Evolutionary conservation across 2,113 vertebrate genomes (phyloP).

Genomic region (Mixornis gularis): DNA sequence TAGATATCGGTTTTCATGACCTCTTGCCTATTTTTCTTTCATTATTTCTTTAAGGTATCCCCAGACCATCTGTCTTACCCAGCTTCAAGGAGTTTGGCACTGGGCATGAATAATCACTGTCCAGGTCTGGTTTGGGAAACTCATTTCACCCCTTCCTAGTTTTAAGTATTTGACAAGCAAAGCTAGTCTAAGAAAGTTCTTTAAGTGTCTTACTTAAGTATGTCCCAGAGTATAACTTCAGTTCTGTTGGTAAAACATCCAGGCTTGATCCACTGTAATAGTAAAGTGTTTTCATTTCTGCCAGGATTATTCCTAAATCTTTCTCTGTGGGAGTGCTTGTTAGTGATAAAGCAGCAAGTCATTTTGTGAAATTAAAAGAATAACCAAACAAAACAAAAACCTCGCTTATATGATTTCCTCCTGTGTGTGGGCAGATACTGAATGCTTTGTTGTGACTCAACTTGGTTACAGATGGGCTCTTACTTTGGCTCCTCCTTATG

Average conservation of each 20-base stretch:
- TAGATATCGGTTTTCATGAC: background rate
- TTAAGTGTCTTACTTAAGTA: background rate
- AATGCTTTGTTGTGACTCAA: slow-evolving; percentile 83
- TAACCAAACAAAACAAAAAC: background rate
- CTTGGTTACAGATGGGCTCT: slow-evolving; percentile 99
- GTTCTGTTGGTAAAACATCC: background rate
- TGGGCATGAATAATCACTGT: background rate
- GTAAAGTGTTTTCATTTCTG: background rate
- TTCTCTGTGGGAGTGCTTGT: background rate
- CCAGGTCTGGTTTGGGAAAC: background rate
- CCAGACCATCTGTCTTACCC: background rate
- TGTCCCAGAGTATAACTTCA: background rate
- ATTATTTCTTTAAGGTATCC: background rate
- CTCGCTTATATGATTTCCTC: slow-evolving; percentile 11
- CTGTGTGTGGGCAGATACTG: slow-evolving; percentile 71
- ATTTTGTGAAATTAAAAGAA: background rate
- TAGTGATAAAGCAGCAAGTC: background rate
- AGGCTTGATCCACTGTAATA: background rate
- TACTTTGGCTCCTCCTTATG: slow-evolving; percentile 99
- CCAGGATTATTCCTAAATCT: background rate
- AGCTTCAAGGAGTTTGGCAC: background rate
- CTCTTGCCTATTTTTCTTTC: background rate
- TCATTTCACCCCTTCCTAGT: background rate
- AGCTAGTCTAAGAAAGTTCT: background rate
- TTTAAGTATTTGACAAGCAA: background rate